Conservation (phyloP, 2,113 vertebrate species). For the Cyprinus carpio region DNA sequence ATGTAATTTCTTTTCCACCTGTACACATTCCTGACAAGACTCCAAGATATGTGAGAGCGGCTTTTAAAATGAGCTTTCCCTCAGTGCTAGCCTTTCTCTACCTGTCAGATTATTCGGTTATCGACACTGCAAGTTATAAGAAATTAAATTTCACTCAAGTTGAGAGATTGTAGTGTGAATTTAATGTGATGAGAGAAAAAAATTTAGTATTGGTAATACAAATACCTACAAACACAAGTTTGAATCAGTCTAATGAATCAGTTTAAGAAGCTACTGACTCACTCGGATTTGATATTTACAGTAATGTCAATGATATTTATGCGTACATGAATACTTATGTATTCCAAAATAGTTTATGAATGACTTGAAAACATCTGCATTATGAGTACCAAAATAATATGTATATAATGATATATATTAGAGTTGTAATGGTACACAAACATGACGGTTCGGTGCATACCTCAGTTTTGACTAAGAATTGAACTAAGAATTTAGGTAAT, state of each 20-base stretch:
- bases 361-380: no score
- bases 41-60: slow-evolving; percentile 8
- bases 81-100: background rate
- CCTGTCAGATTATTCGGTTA: background rate
- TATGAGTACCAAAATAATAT: no score
- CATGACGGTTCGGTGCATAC: no score
- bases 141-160: background rate
- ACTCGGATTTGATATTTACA: background rate
- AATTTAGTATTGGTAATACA: background rate
- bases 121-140: background rate
- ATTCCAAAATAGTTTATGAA: no score
- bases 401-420: no score
- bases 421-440: no score
- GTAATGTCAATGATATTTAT: no score
- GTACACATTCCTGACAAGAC: slow-evolving; percentile 35
- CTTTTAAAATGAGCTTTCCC: slow-evolving; percentile 8
- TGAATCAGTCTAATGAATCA: background rate
- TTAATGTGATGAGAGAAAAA: background rate
- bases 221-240: background rate
- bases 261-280: no score
- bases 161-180: background rate
- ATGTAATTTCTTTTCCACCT: slow-evolving; percentile 58
- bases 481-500: no score
- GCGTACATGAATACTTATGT: no score
- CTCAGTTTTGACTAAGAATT: no score